phyloP scores from a whole-genome alignment of 2,888 invertebrate species.

The Resseliella maxima region DNA sequence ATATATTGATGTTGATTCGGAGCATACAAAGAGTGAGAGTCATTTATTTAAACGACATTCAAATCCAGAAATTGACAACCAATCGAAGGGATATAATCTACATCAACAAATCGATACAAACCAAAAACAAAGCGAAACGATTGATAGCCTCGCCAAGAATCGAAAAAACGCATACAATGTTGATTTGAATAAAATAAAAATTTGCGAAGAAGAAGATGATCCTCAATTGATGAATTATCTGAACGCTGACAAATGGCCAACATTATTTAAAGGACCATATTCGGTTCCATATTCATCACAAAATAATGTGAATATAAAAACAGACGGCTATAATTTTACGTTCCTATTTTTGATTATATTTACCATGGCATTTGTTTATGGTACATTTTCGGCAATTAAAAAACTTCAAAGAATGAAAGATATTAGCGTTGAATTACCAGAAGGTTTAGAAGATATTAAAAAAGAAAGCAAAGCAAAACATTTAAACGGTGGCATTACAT shows the following conservation, averaged over 20 bases:
- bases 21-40: background rate
- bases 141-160: background rate
- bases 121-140: background rate
- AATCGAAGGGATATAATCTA: background rate
- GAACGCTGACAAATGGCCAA: constrained; percentile 54
- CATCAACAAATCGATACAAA: background rate
- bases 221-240: constrained; percentile 1
- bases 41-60: constrained; percentile 59
- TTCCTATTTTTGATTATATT: constrained; percentile 40
- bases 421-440: constrained; percentile 58
- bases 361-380: constrained; percentile 50
- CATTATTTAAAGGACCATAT: constrained; percentile 55
- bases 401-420: constrained; percentile 58
- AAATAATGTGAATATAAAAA: background rate
- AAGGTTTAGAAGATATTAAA: constrained; percentile 58
- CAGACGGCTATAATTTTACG: background rate
- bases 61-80: constrained; percentile 60
- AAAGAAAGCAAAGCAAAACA: constrained; percentile 56
- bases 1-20: constrained; percentile 17
- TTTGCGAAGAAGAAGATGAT: constrained; percentile 56
- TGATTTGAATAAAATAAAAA: background rate
- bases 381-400: constrained; percentile 54
- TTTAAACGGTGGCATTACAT: constrained; percentile 1
- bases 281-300: constrained; percentile 24
- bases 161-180: background rate